Conservation (phyloP, 2,888 invertebrate genomes). For the Thecocarcelia acutangulata region DNA sequence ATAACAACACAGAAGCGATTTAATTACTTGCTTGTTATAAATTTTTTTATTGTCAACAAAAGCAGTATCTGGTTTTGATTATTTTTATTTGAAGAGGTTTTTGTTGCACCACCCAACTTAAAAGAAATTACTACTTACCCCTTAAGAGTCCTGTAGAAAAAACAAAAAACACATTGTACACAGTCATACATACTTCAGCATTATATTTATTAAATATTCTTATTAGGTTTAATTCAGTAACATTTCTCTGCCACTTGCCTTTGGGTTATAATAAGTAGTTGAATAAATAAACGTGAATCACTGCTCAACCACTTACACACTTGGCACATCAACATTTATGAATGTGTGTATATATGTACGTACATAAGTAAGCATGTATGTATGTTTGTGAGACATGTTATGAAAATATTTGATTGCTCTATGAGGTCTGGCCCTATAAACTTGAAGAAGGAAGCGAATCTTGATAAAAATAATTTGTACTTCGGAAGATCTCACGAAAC, state of each 20-base stretch:
- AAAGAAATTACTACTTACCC: neutral
- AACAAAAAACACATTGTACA: neutral
- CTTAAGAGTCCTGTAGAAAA: constrained; percentile 33
- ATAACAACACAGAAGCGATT: constrained; percentile 52
- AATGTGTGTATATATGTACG: neutral
- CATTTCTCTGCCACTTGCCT: constrained; percentile 54
- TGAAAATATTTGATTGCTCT: too few species aligned
- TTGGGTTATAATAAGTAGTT: constrained; percentile 62
- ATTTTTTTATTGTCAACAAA: constrained; percentile 49
- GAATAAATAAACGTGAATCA: constrained; percentile 41
- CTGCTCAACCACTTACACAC: constrained; percentile 16
- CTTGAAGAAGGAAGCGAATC: too few species aligned
- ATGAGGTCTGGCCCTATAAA: too few species aligned
- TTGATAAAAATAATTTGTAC: too few species aligned
- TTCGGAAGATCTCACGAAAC: too few species aligned
- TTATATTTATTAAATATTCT: constrained; percentile 46
- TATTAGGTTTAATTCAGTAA: constrained; percentile 62
- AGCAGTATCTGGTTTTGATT: constrained; percentile 57
- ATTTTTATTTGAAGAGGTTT: constrained; percentile 17
- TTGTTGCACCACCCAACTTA: constrained; percentile 8
- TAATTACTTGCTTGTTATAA: constrained; percentile 61
- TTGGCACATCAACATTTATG: neutral
- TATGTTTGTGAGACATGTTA: too few species aligned
- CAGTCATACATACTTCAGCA: too few species aligned
- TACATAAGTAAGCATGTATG: neutral